These are phyloP conservation scores for Oncorhynchus tshawytscha DNA, from an alignment of 2,113 vertebrate genomes.

Conservation along the genomic window DNA sequence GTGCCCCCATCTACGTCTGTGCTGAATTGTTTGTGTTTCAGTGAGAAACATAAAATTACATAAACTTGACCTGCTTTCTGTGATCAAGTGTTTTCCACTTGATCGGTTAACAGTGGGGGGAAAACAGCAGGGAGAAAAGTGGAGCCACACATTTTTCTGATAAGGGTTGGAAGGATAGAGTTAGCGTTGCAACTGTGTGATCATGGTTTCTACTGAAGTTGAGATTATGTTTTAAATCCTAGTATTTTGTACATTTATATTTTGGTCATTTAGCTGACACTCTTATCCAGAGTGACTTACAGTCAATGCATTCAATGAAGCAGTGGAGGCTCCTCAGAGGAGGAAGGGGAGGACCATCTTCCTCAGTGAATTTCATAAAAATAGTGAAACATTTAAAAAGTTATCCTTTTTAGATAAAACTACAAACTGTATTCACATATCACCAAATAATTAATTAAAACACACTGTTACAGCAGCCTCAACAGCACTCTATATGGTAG, in stretches of 20 bases:
- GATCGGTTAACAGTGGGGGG: background rate
- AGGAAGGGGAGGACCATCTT: too few relatives aligned
- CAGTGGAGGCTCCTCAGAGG: too few relatives aligned
- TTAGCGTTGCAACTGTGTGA: background rate
- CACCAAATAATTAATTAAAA: too few relatives aligned
- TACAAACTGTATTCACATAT: too few relatives aligned
- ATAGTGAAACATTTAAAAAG: too few relatives aligned
- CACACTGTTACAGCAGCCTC: too few relatives aligned
- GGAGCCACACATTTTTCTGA: background rate
- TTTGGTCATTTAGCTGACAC: background rate
- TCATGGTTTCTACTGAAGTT: background rate
- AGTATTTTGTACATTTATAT: background rate
- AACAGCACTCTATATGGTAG: too few relatives aligned
- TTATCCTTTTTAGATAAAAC: too few relatives aligned
- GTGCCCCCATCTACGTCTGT: background rate
- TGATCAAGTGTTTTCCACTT: background rate
- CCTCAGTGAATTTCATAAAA: too few relatives aligned
- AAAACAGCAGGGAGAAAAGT: background rate
- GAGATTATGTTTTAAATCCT: background rate
- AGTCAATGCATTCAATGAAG: too few relatives aligned
- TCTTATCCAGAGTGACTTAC: too few relatives aligned
- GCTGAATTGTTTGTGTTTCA: background rate
- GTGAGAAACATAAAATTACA: background rate
- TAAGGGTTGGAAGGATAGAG: background rate
- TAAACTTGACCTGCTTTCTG: constrained; percentile 14